Evolutionary conservation across 2,888 invertebrate genomes (phyloP).

Genomic region (Cartodere bifasciata): DNA sequence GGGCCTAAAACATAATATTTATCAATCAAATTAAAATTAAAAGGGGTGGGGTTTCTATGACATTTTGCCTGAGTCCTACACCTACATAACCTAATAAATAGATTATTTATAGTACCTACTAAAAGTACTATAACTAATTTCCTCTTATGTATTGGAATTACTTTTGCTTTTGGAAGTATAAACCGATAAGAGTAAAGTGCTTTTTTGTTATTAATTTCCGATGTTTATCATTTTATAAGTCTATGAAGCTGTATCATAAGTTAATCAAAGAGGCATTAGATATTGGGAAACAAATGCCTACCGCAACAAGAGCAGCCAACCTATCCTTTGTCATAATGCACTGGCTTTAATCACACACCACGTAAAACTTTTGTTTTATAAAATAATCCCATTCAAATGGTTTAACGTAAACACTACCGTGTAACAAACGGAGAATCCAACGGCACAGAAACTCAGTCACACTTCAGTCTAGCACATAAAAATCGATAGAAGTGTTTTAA

Average conservation of each 20-base stretch:
- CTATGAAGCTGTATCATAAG: too few relatives aligned
- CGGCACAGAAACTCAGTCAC: constrained; percentile 31
- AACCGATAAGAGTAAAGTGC: constrained; percentile 12
- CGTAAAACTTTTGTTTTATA: constrained; percentile 51
- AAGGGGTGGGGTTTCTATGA: constrained; percentile 27
- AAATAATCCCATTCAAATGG: constrained; percentile 68
- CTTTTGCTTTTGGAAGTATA: too few relatives aligned
- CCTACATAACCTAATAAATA: constrained; percentile 29
- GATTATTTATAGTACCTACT: too few relatives aligned
- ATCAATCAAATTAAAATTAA: constrained; percentile 11
- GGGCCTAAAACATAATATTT: constrained; percentile 56
- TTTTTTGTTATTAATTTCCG: background rate
- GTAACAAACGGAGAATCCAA: constrained; percentile 61
- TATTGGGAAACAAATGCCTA: too few relatives aligned
- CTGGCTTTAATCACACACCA: constrained; percentile 50
- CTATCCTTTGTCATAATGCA: constrained; percentile 89
- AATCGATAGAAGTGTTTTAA: constrained; percentile 71
- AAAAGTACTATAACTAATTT: too few relatives aligned
- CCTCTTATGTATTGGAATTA: too few relatives aligned
- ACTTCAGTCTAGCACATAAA: constrained; percentile 37
- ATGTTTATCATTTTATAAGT: background rate
- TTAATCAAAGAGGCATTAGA: too few relatives aligned
- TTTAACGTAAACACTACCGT: constrained; percentile 50
- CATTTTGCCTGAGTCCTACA: too few relatives aligned
- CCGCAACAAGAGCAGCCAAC: constrained; percentile 92